phyloP scores from a whole-genome alignment of 2,113 vertebrate genomes.

The Trematocara unimaculatum region DNA sequence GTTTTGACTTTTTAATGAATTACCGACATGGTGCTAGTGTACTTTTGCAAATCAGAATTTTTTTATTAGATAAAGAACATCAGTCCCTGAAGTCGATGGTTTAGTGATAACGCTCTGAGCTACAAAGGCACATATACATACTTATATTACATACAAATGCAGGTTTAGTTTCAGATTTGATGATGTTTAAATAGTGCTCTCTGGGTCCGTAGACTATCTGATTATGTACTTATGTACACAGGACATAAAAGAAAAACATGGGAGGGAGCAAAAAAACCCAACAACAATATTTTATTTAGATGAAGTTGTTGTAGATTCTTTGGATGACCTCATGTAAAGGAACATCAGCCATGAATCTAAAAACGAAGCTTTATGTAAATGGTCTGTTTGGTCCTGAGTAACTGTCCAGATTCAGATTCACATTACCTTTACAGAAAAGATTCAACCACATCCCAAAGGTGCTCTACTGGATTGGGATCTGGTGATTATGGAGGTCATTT shows the following conservation, averaged over 20 bases:
- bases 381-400: not conserved
- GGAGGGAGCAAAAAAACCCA: not conserved
- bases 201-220: not conserved
- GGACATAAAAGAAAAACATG: not conserved
- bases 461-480: not conserved
- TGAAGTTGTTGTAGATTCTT: not conserved
- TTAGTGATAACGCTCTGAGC: not conserved
- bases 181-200: not conserved
- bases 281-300: not conserved
- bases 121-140: not conserved
- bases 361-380: not conserved
- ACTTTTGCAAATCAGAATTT: not conserved
- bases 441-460: not conserved
- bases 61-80: not conserved
- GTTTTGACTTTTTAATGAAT: not conserved
- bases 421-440: not conserved
- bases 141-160: not conserved
- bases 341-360: not conserved
- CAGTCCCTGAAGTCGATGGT: not conserved
- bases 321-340: not conserved
- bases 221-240: not conserved
- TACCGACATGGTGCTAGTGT: not conserved
- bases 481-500: not conserved
- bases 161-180: not conserved
- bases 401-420: not conserved